Evolutionary conservation across 2,888 invertebrate species (phyloP).

Genomic region (Ditula angustiorana): DNA sequence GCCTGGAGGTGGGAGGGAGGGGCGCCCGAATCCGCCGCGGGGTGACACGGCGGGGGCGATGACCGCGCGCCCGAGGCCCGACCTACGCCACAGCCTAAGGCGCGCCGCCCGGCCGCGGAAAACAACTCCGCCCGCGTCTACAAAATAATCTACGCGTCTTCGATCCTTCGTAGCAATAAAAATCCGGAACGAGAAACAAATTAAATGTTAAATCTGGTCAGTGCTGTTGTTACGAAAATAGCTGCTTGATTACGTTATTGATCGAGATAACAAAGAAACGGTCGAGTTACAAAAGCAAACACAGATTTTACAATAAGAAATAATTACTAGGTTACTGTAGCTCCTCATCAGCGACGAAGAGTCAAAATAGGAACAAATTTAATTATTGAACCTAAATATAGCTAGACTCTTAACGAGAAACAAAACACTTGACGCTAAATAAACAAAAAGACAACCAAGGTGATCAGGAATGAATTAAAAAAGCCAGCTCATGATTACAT

Average conservation of each 20-base stretch:
- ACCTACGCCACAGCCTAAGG: constrained; percentile 74
- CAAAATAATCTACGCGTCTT: constrained; percentile 19
- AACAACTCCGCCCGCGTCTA: constrained; percentile 34
- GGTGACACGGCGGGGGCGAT: constrained; percentile 82
- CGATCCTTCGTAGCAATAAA: not conserved
- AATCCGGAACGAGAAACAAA: not conserved
- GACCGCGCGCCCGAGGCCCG: constrained; percentile 70
- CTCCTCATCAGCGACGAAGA: too few relatives aligned
- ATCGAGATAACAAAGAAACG: not conserved
- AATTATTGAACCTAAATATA: not conserved
- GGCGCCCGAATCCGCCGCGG: constrained; percentile 68
- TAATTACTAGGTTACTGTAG: too few relatives aligned
- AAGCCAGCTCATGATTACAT: not conserved
- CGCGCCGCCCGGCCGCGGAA: constrained; percentile 49
- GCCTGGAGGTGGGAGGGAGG: constrained; percentile 47
- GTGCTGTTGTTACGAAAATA: not conserved
- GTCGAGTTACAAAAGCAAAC: not conserved
- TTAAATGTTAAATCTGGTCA: not conserved
- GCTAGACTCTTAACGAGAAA: not conserved
- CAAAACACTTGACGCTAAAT: not conserved
- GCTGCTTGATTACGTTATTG: not conserved
- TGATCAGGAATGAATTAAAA: not conserved
- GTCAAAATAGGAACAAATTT: not conserved
- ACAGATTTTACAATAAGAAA: too few relatives aligned
- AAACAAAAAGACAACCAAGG: not conserved